A percentile compares a stretch with the other conserved stretches of the same genome.
Conservation (phyloP, 2,113 vertebrate species). For the Phyllopteryx taeniolatus region DNA sequence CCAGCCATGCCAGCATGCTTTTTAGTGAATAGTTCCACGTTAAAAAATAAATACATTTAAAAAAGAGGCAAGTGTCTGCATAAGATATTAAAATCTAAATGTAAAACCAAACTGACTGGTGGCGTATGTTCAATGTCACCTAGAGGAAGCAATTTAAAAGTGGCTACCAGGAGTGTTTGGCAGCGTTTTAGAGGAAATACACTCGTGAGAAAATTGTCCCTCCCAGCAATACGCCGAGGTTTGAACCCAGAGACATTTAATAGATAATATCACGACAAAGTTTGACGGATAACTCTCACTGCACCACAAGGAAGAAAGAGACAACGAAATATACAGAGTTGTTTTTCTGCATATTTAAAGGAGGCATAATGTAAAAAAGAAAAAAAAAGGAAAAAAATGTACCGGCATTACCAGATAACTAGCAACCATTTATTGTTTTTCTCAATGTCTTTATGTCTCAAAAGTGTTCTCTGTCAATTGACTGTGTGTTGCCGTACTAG, state of each 20-base stretch:
- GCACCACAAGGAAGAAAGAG: slow-evolving; percentile 9
- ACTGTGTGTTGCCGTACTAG: too few species aligned
- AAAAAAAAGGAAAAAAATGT: too few species aligned
- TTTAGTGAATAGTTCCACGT: slow-evolving; percentile 11
- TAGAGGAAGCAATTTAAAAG: slow-evolving; percentile 36
- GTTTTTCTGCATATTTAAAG: background rate
- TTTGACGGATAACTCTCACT: slow-evolving; percentile 21
- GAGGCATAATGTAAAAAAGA: too few species aligned
- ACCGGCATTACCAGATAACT: too few species aligned
- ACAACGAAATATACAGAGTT: background rate
- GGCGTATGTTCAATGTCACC: slow-evolving; percentile 30
- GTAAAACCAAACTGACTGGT: slow-evolving; percentile 17
- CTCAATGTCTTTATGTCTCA: too few species aligned
- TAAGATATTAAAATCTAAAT: slow-evolving; percentile 28
- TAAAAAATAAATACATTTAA: background rate
- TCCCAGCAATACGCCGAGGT: slow-evolving; percentile 26
- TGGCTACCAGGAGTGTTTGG: slow-evolving; percentile 26
- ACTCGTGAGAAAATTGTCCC: slow-evolving; percentile 32
- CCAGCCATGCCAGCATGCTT: background rate
- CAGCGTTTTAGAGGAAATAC: slow-evolving; percentile 27
- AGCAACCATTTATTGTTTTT: too few species aligned
- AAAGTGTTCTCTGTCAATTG: too few species aligned
- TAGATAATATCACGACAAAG: slow-evolving; percentile 29
- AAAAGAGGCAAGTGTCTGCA: slow-evolving; percentile 19
- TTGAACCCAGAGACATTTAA: slow-evolving; percentile 32